Percentiles rank a stretch among this genome's conserved stretches.
These are phyloP conservation scores for Polyommatus iphigenia DNA, from an alignment of 2,888 invertebrate genomes.

Conservation along the genomic window DNA sequence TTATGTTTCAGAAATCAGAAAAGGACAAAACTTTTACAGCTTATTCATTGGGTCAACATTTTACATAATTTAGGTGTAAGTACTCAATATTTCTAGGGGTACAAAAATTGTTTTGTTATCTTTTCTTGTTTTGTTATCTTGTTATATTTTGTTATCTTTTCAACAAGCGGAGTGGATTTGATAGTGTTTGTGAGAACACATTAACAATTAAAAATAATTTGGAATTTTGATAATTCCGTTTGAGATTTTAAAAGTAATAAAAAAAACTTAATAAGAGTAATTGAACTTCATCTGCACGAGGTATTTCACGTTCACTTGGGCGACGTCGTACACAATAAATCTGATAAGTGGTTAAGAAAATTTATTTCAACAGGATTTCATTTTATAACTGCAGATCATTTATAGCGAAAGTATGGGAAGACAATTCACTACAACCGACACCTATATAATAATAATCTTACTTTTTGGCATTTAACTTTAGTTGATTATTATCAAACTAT, in stretches of 20 bases:
- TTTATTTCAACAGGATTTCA: neutral
- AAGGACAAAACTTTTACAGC: neutral
- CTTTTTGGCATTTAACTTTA: too few species aligned
- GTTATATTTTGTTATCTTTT: neutral
- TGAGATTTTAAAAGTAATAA: neutral
- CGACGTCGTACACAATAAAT: constrained; percentile 96
- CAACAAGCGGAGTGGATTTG: neutral
- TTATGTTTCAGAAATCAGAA: neutral
- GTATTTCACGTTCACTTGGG: constrained; percentile 95
- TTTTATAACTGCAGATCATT: too few species aligned
- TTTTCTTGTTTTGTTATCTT: neutral
- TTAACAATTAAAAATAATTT: neutral
- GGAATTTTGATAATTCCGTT: neutral
- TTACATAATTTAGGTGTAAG: too few species aligned
- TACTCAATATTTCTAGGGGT: neutral
- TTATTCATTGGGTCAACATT: too few species aligned
- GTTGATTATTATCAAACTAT: too few species aligned
- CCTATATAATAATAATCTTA: too few species aligned
- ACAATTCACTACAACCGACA: too few species aligned
- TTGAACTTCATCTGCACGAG: constrained; percentile 93
- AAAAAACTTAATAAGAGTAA: constrained; percentile 79
- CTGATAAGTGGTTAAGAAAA: constrained; percentile 66
- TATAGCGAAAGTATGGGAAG: too few species aligned
- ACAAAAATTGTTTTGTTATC: neutral
- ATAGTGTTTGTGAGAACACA: neutral